A percentile compares a stretch with the other conserved stretches of the same genome.
phyloP scores from a whole-genome alignment of 2,113 vertebrate genomes.

The Sialia sialis region DNA sequence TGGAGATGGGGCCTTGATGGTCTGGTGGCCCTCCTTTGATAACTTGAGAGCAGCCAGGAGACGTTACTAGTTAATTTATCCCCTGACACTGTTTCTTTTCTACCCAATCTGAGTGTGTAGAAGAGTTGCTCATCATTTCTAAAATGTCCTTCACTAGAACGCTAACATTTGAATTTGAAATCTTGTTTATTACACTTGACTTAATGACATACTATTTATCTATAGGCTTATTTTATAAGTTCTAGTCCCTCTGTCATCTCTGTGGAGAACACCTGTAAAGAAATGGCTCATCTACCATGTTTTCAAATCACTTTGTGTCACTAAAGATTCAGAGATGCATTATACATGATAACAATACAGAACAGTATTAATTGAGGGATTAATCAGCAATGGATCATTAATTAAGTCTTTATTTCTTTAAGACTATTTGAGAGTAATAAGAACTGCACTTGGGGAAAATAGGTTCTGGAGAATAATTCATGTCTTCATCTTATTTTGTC shows the following conservation, averaged over 20 bases:
- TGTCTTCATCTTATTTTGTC: neutral
- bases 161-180: neutral
- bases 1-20: neutral
- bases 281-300: neutral
- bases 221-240: neutral
- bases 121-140: neutral
- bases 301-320: neutral
- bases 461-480: neutral
- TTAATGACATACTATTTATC: neutral
- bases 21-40: neutral
- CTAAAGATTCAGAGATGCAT: neutral
- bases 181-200: neutral
- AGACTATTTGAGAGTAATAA: neutral
- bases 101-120: neutral
- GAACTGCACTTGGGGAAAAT: neutral
- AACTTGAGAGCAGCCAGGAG: neutral
- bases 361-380: neutral
- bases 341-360: neutral
- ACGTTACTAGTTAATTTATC: neutral
- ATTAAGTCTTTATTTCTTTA: neutral
- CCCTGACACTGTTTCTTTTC: neutral
- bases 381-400: neutral
- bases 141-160: neutral
- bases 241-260: neutral
- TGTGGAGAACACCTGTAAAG: neutral